These are phyloP conservation scores for Gnathonemus echidnorhynchus DNA, from an alignment of 2,113 vertebrate genomes.

Conservation along the genomic window DNA sequence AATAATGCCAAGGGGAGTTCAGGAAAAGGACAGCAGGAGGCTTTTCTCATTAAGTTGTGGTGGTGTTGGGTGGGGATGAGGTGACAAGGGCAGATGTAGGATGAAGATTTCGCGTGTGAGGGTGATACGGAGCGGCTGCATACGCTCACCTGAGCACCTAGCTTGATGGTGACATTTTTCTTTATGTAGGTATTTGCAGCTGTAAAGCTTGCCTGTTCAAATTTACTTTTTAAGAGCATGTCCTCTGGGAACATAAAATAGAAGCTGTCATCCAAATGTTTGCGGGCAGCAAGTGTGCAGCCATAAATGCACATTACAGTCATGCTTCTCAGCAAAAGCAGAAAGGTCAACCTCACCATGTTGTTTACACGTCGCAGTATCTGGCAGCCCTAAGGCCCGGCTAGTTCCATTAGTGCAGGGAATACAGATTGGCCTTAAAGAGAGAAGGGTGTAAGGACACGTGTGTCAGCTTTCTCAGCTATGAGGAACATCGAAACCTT, in stretches of 20 bases:
- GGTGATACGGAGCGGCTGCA: background rate
- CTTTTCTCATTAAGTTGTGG: background rate
- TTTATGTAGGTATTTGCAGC: background rate
- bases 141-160: constrained; percentile 43
- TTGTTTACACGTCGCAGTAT: constrained; percentile 38
- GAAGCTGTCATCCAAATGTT: background rate
- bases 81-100: background rate
- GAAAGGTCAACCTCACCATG: constrained; percentile 45
- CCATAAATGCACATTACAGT: background rate
- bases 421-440: constrained; percentile 58
- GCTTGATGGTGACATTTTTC: constrained; percentile 44
- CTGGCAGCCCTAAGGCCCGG: constrained; percentile 41
- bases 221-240: constrained; percentile 33
- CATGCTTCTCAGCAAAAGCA: background rate
- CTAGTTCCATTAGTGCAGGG: constrained; percentile 59
- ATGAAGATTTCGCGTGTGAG: background rate
- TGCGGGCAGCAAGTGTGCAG: background rate
- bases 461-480: background rate
- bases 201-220: constrained; percentile 49
- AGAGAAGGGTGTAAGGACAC: background rate
- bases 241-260: constrained; percentile 40
- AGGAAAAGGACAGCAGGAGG: background rate
- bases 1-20: background rate
- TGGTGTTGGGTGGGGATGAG: background rate
- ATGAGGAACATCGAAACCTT: background rate